A percentile compares a stretch with the other conserved stretches of the same genome.
Evolutionary conservation across 2,888 invertebrate genomes (phyloP).

Genomic region (Acrobeloides nanus): DNA sequence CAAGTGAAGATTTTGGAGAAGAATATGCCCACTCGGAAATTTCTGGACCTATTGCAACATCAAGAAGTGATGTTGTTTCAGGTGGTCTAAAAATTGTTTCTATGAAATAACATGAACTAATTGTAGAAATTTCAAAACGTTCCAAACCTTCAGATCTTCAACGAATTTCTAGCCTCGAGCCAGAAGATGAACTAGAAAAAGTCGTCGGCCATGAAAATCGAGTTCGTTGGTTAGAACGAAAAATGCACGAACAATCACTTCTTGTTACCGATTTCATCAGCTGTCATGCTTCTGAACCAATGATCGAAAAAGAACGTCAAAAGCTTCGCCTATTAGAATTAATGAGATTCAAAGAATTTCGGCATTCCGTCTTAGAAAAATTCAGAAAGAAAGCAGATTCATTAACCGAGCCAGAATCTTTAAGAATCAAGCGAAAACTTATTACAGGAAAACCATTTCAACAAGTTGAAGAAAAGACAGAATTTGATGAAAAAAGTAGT

Average conservation of each 20-base stretch:
- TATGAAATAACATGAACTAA: no score
- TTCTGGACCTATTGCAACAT: no score
- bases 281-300: conserved; percentile 77
- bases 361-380: conserved; percentile 78
- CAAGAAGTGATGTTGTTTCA: no score
- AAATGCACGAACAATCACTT: conserved; percentile 90
- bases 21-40: conserved; percentile 7
- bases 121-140: no score
- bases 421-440: neutral
- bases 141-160: no score
- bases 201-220: conserved; percentile 26
- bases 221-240: conserved; percentile 47
- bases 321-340: conserved; percentile 85
- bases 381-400: conserved; percentile 65
- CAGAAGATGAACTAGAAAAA: conserved; percentile 13
- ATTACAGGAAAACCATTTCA: neutral
- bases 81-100: no score
- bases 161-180: no score
- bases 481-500: no score
- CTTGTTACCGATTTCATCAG: conserved; percentile 79
- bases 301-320: conserved; percentile 83
- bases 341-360: conserved; percentile 66
- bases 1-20: conserved; percentile 58
- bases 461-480: conserved; percentile 18
- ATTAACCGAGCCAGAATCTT: conserved; percentile 2